Conservation (phyloP, 2,888 invertebrate genomes). For the Anticlea derivata region DNA sequence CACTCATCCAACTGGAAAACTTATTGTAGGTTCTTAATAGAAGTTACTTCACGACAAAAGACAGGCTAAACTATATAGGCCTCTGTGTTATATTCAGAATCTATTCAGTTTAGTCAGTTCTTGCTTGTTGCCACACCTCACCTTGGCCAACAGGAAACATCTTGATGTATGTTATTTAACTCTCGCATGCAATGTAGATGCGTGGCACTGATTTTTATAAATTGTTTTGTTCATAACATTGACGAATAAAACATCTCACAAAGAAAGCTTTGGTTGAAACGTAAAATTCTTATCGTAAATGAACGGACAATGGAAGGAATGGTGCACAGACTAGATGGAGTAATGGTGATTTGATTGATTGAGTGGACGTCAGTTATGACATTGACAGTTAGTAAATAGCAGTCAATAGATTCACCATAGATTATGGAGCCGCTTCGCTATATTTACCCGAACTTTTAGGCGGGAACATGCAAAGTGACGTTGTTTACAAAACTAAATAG, state of each 20-base stretch:
- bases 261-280: conserved; percentile 30
- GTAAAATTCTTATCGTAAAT: conserved; percentile 6
- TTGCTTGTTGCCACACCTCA: conserved; percentile 30
- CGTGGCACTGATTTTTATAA: conserved; percentile 28
- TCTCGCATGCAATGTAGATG: conserved; percentile 34
- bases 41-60: conserved; percentile 4
- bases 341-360: no score
- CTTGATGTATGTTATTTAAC: conserved; percentile 33
- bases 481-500: no score
- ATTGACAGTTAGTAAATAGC: conserved; percentile 3
- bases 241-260: conserved; percentile 33
- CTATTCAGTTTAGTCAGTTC: conserved; percentile 9
- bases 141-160: conserved; percentile 42
- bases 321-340: no score
- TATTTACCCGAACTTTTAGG: no score
- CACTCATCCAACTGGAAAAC: background rate
- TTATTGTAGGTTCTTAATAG: background rate
- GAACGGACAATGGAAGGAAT: conserved; percentile 16
- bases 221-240: conserved; percentile 34
- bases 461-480: no score
- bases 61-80: conserved; percentile 1
- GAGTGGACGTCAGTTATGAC: conserved; percentile 18
- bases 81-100: conserved; percentile 5
- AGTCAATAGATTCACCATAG: no score
- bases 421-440: no score